phyloP scores from a whole-genome alignment of 2,113 vertebrate genomes.

The Solea solea region DNA sequence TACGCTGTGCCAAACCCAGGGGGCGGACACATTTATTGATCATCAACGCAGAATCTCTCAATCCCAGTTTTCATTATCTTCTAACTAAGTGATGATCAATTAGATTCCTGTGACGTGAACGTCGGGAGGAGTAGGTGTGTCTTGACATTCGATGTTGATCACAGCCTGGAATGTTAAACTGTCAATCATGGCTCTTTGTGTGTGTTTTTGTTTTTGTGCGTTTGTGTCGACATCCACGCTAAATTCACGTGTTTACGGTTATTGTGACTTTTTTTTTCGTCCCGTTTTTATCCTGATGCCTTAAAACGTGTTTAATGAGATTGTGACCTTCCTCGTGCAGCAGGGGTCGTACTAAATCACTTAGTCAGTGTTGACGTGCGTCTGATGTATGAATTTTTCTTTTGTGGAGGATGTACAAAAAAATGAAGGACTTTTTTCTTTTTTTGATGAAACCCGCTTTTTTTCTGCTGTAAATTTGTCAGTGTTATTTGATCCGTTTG shows the following conservation, averaged over 20 bases:
- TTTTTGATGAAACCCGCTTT: constrained; percentile 19
- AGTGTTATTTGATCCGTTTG: constrained; percentile 34
- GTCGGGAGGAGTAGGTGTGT: background rate
- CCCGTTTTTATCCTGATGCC: background rate
- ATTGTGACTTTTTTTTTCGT: background rate
- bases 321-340: background rate
- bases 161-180: background rate
- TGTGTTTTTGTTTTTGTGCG: background rate
- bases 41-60: background rate
- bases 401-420: constrained; percentile 19
- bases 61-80: background rate
- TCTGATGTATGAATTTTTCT: background rate
- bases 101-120: background rate
- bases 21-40: background rate
- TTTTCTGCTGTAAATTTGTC: constrained; percentile 63
- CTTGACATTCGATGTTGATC: background rate
- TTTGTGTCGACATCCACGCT: background rate
- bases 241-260: constrained; percentile 40
- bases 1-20: background rate
- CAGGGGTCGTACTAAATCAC: constrained; percentile 1
- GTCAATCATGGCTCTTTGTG: background rate
- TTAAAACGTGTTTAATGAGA: background rate
- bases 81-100: background rate
- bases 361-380: constrained; percentile 2
- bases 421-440: constrained; percentile 14